These are phyloP conservation scores for zebrafish (Danio rerio) DNA, from an alignment of 2,113 vertebrate genomes.

Conservation along the genomic window GRCz12tu NC_133185.1:6939501-6940000, in stretches of 20 bases:
- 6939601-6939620: conserved; percentile 45
- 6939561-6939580: not conserved
- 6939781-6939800: no score
- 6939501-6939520: not conserved
- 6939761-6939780: no score
- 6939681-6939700: not conserved
- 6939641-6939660: conserved; percentile 32
- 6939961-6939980: no score
- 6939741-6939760: not conserved
- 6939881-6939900: no score
- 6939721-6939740: not conserved
- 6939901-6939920: no score
- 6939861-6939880: no score
- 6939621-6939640: conserved; percentile 46
- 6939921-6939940: no score
- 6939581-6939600: conserved; percentile 43
- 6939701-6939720: conserved; percentile 16
- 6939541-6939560: conserved; percentile 42
- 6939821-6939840: no score
- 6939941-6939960: no score
- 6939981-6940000: no score
- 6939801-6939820: no score
- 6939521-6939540: conserved; percentile 21
- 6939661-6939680: conserved; percentile 18
- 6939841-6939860: no score